Evolutionary conservation across 2,888 invertebrate genomes (phyloP).

Genomic region (Thyatira batis): DNA sequence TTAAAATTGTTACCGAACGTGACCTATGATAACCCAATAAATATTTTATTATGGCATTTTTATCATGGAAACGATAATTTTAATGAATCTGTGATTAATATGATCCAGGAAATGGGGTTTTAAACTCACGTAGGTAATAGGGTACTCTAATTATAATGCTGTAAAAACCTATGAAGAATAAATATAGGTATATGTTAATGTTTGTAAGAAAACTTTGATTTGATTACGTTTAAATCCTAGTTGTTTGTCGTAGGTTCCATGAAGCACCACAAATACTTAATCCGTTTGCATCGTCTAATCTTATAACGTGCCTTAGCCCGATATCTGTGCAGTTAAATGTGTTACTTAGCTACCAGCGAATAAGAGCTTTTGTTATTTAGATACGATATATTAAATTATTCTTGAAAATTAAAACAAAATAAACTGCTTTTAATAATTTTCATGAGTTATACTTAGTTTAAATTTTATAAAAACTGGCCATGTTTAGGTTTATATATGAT

Average conservation of each 20-base stretch:
- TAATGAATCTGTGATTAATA: conserved; percentile 13
- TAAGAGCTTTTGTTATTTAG: no score
- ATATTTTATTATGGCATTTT: conserved; percentile 10
- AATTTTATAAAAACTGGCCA: conserved; percentile 5
- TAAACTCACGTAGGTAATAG: neutral
- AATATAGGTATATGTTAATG: neutral
- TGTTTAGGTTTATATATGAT: conserved; percentile 13
- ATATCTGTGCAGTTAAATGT: conserved; percentile 21
- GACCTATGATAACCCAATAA: conserved; percentile 24
- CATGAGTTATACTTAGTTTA: no score
- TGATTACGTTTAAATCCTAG: conserved; percentile 63
- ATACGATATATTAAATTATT: no score
- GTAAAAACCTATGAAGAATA: no score
- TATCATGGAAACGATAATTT: conserved; percentile 11
- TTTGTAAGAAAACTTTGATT: conserved; percentile 34
- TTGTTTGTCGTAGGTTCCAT: conserved; percentile 52
- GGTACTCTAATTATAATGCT: neutral
- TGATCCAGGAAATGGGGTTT: neutral
- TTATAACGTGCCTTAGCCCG: conserved; percentile 76
- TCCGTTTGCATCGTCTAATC: conserved; percentile 79
- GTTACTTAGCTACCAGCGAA: no score
- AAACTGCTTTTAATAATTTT: no score
- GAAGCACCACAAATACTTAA: conserved; percentile 78
- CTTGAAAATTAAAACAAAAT: no score
- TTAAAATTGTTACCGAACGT: conserved; percentile 14